Evolutionary conservation across 2,113 vertebrate genomes (phyloP).

Genomic region (Mus pahari): DNA sequence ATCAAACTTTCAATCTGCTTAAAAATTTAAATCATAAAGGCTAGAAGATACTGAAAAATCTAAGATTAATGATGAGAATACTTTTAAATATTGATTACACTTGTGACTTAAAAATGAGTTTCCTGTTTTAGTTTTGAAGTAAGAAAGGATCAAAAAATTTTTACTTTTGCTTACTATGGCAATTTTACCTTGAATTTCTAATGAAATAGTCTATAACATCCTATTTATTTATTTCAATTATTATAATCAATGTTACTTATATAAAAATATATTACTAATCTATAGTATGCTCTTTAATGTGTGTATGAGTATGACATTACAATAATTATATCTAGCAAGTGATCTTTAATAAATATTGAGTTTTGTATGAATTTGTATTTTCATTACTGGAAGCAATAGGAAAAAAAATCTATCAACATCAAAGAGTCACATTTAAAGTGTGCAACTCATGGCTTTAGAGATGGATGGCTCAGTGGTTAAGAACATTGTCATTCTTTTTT

Average conservation of each 20-base stretch:
- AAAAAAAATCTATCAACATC: not conserved
- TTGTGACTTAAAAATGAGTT: not conserved
- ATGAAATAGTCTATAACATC: not conserved
- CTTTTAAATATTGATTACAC: not conserved
- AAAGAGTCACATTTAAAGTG: not conserved
- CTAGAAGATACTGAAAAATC: not conserved
- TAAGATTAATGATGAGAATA: slow-evolving; percentile 37
- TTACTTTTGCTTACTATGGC: not conserved
- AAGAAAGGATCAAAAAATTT: not conserved
- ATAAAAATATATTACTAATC: not conserved
- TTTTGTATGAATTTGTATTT: not conserved
- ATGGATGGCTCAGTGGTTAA: not conserved
- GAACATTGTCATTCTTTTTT: not conserved
- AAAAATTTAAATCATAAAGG: slow-evolving; percentile 46
- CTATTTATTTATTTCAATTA: not conserved
- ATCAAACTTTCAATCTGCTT: slow-evolving; percentile 54
- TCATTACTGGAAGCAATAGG: not conserved
- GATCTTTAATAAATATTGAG: not conserved
- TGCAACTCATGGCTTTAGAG: not conserved
- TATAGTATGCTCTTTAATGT: not conserved
- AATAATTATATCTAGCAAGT: not conserved
- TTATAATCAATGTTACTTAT: not conserved
- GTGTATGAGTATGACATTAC: not conserved
- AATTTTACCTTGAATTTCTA: not conserved
- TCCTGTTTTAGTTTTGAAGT: not conserved